These are phyloP conservation scores for Tenthredo amoena DNA, from an alignment of 2,888 invertebrate genomes.

Conservation along the genomic window DNA sequence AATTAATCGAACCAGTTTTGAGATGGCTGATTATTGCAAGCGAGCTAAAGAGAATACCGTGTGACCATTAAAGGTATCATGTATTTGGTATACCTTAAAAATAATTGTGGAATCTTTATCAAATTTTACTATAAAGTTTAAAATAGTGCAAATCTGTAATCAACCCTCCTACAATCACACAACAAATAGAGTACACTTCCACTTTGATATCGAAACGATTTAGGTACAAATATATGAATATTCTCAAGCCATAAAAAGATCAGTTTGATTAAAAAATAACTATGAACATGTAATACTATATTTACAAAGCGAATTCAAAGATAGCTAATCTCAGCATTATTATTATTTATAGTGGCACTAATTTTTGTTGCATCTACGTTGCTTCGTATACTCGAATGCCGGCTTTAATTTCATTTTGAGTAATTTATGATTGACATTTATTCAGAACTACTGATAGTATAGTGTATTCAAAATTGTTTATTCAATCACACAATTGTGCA, in stretches of 20 bases:
- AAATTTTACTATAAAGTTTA: too few species aligned
- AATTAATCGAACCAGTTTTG: neutral
- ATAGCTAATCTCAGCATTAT: neutral
- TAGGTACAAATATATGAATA: neutral
- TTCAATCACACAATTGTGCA: neutral
- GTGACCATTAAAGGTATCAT: neutral
- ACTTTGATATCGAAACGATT: too few species aligned
- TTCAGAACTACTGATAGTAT: neutral
- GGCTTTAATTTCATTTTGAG: neutral
- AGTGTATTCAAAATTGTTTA: neutral
- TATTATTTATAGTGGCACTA: neutral
- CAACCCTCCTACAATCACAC: too few species aligned
- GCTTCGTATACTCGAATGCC: neutral
- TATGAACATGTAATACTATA: neutral
- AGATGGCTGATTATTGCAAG: neutral
- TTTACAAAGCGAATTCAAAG: neutral
- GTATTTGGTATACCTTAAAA: too few species aligned
- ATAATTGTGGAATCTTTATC: too few species aligned
- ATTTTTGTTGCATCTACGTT: neutral
- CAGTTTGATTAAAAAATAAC: neutral
- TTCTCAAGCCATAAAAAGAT: neutral
- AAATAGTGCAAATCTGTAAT: too few species aligned
- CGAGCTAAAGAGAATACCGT: neutral
- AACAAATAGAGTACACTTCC: too few species aligned
- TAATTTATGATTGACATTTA: neutral